A percentile compares a stretch with the other conserved stretches of the same genome.
phyloP scores from a whole-genome alignment of 2,113 vertebrate species.

The Lagopus muta region DNA sequence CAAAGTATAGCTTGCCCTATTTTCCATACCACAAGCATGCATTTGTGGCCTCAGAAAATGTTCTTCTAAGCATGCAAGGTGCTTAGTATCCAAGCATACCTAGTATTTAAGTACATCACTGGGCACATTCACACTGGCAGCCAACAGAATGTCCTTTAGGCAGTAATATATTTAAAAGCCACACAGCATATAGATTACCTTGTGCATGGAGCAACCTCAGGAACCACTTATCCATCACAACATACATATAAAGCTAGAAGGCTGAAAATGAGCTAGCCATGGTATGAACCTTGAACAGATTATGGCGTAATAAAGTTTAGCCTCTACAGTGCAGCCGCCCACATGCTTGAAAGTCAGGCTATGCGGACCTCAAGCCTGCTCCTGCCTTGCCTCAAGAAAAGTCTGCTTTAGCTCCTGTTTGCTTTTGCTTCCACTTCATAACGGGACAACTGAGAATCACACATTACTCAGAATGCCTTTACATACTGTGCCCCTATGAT shows the following conservation, averaged over 20 bases:
- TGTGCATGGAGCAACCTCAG: neutral
- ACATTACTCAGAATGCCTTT: neutral
- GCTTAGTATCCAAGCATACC: neutral
- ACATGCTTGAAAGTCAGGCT: neutral
- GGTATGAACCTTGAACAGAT: neutral
- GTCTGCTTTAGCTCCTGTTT: neutral
- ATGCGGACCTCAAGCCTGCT: neutral
- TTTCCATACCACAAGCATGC: neutral
- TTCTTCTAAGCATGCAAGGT: neutral
- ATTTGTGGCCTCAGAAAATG: neutral
- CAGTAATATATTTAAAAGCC: neutral
- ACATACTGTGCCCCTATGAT: neutral
- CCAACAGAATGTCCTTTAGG: neutral
- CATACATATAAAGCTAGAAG: conserved; percentile 14
- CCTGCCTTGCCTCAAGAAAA: neutral
- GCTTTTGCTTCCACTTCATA: conserved; percentile 13
- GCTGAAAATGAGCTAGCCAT: neutral
- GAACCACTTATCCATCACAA: neutral
- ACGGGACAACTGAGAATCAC: conserved; percentile 5
- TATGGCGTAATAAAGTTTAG: neutral
- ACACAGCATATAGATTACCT: neutral
- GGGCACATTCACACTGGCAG: neutral
- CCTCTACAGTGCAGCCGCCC: neutral
- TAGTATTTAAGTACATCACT: neutral
- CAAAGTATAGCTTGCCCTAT: neutral